A percentile compares a stretch with the other conserved stretches of the same genome.
These are phyloP conservation scores for Enteromius argenteus DNA, from an alignment of 2,797 vertebrate species.

Conservation along the genomic window DNA sequence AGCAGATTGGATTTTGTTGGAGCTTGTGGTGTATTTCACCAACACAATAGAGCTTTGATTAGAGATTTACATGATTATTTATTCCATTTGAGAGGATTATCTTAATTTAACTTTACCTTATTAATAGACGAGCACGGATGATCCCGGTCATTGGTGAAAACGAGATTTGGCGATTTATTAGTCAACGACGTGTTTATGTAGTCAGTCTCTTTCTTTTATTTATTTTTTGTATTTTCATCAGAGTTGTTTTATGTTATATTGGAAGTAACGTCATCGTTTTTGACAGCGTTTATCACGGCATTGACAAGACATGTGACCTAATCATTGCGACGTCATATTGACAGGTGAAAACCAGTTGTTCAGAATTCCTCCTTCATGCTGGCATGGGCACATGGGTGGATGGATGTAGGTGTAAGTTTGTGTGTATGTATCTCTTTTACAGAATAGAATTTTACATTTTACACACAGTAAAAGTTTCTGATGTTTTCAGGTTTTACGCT, in stretches of 20 bases:
- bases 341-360: constrained; percentile 45
- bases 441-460: background rate
- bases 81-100: background rate
- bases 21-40: background rate
- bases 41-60: background rate
- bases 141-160: background rate
- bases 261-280: constrained; percentile 18
- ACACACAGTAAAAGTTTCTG: background rate
- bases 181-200: background rate
- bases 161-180: background rate
- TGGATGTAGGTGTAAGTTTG: background rate
- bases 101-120: background rate
- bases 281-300: constrained; percentile 23
- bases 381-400: background rate
- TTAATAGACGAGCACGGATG: background rate
- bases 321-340: constrained; percentile 14
- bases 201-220: background rate
- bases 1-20: background rate
- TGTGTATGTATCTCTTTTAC: background rate
- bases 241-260: background rate
- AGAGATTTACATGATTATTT: constrained; percentile 4
- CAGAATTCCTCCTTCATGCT: constrained; percentile 17
- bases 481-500: background rate
- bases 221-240: background rate
- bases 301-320: constrained; percentile 13